Evolutionary conservation across 2,888 invertebrate species (phyloP).

Genomic region (Drosophila pseudotakahashii): DNA sequence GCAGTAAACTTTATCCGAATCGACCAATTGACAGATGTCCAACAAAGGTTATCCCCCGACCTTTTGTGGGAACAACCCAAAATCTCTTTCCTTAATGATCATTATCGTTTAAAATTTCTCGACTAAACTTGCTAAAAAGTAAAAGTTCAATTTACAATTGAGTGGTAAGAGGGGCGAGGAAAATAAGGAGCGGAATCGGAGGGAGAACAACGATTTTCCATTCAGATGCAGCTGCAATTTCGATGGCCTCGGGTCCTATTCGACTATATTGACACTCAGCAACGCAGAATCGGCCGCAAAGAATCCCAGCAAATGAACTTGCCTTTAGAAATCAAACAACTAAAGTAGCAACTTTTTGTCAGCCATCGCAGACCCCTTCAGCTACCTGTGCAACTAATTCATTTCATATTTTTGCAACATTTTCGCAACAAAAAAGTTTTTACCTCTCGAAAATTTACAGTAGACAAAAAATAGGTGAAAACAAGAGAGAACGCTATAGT

Average conservation of each 20-base stretch:
- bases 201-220: constrained; percentile 23
- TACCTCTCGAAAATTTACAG: constrained; percentile 4
- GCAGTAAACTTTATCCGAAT: neutral
- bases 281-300: constrained; percentile 8
- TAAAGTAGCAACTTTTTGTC: constrained; percentile 67
- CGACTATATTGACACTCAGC: constrained; percentile 53
- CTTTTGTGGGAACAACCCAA: constrained; percentile 14
- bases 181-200: neutral
- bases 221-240: constrained; percentile 31
- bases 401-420: constrained; percentile 77
- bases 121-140: constrained; percentile 50
- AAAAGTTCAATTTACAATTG: constrained; percentile 63
- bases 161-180: neutral
- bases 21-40: constrained; percentile 23
- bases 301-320: constrained; percentile 5
- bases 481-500: too few species aligned
- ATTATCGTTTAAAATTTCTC: constrained; percentile 31
- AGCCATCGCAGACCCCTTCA: constrained; percentile 27
- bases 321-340: constrained; percentile 66
- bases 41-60: constrained; percentile 29
- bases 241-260: constrained; percentile 34
- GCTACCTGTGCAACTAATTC: constrained; percentile 66
- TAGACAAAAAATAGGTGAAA: constrained; percentile 19
- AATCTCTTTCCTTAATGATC: constrained; percentile 35
- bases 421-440: constrained; percentile 50